Conservation (phyloP, 2,797 vertebrate genomes). For the Chelidonichthys spinosus region DNA sequence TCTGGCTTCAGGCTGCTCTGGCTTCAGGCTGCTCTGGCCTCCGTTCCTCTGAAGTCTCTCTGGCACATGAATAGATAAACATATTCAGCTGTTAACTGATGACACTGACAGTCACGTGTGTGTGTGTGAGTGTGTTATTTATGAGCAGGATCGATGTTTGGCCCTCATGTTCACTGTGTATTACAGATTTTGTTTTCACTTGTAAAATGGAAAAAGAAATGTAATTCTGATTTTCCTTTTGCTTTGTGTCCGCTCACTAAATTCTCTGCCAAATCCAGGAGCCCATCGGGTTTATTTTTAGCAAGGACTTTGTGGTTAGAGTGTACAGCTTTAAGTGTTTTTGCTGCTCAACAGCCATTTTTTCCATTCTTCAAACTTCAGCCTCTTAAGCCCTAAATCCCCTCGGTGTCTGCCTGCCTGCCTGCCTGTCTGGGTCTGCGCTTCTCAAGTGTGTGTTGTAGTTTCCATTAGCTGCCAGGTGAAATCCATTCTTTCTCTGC, state of each 20-base stretch:
- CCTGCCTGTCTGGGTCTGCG: conserved; percentile 12
- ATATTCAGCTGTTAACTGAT: conserved; percentile 32
- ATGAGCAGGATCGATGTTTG: no score
- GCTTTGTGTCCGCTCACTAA: conserved; percentile 39
- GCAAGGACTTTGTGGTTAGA: conserved; percentile 37
- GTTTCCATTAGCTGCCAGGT: conserved; percentile 27
- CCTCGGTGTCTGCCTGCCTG: neutral
- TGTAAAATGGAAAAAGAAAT: conserved; percentile 21
- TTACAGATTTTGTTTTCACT: neutral
- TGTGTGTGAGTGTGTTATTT: no score
- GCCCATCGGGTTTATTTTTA: conserved; percentile 64
- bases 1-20: conserved; percentile 40
- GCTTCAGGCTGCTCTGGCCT: conserved; percentile 47
- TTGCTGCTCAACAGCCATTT: conserved; percentile 18
- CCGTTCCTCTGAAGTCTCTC: conserved; percentile 37
- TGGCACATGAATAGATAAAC: conserved; percentile 35
- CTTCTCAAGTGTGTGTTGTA: conserved; percentile 16
- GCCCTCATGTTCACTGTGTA: no score
- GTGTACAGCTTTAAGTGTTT: conserved; percentile 26
- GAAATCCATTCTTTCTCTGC: neutral
- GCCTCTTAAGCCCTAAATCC: conserved; percentile 40
- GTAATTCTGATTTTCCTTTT: conserved; percentile 24
- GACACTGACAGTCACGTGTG: conserved; percentile 10
- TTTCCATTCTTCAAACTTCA: conserved; percentile 42
- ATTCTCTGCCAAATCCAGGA: conserved; percentile 54